phyloP scores from a whole-genome alignment of 2,888 invertebrate genomes.

The Hanleya hanleyi region DNA sequence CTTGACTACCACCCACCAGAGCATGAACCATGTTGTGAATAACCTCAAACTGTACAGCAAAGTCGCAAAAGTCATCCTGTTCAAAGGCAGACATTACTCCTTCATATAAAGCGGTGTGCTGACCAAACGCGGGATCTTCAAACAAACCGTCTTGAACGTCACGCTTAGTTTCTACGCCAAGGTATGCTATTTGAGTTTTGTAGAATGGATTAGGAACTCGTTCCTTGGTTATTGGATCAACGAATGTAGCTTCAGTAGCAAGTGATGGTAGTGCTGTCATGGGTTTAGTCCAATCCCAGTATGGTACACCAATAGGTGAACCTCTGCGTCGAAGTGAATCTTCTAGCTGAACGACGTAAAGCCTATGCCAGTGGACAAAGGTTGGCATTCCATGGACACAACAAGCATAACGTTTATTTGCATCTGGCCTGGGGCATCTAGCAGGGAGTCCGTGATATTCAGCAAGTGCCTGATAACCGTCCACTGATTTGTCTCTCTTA shows the following conservation, averaged over 20 bases:
- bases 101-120: constrained; percentile 37
- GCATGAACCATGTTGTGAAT: constrained; percentile 25
- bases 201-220: constrained; percentile 35
- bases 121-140: constrained; percentile 25
- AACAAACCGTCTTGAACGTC: constrained; percentile 20
- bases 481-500: constrained; percentile 37
- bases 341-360: constrained; percentile 38
- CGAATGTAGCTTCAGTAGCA: constrained; percentile 29
- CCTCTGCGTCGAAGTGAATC: constrained; percentile 37
- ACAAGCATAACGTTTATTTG: constrained; percentile 31
- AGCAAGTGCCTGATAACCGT: constrained; percentile 44
- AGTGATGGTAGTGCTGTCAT: constrained; percentile 31
- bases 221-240: constrained; percentile 22
- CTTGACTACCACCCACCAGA: constrained; percentile 17
- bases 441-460: constrained; percentile 45
- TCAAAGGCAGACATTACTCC: constrained; percentile 36
- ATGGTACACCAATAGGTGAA: constrained; percentile 38
- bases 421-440: constrained; percentile 36
- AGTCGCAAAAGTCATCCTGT: constrained; percentile 42
- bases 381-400: constrained; percentile 37
- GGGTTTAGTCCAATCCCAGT: constrained; percentile 43
- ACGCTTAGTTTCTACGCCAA: constrained; percentile 22
- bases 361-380: constrained; percentile 43
- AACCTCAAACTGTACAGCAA: constrained; percentile 37
- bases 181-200: constrained; percentile 30